Evolutionary conservation across 92 coral and sea anemone species (phyloP).

Genomic region (Phenganax marumi): DNA sequence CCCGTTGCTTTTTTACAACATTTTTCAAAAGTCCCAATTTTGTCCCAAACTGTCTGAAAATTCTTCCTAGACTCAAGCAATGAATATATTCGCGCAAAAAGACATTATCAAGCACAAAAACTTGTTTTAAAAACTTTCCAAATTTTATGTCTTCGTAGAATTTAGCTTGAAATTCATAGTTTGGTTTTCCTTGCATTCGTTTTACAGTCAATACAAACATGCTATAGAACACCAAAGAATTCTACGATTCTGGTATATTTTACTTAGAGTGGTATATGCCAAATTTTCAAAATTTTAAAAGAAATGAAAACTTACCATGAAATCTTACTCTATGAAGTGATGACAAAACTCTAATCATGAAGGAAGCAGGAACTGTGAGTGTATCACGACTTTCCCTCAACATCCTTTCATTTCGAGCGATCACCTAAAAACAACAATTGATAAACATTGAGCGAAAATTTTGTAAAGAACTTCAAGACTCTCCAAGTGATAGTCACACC

Average conservation of each 20-base stretch:
- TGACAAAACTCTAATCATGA: constrained; percentile 92
- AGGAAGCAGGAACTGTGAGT: constrained; percentile 92
- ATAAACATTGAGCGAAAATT: neutral
- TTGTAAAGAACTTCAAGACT: neutral
- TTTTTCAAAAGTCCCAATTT: too few relatives aligned
- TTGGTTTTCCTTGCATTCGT: too few relatives aligned
- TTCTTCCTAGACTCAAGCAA: too few relatives aligned
- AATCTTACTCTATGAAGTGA: constrained; percentile 79
- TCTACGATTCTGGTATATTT: neutral
- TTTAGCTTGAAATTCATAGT: too few relatives aligned
- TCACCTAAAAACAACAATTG: constrained; percentile 52
- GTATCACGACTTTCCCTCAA: constrained; percentile 92
- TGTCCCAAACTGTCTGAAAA: too few relatives aligned
- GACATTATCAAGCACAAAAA: too few relatives aligned
- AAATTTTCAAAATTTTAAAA: neutral
- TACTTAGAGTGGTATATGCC: neutral
- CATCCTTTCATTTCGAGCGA: constrained; percentile 91
- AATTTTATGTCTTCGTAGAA: too few relatives aligned
- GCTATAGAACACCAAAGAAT: neutral
- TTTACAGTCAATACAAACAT: too few relatives aligned
- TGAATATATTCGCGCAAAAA: too few relatives aligned
- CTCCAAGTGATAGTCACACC: neutral
- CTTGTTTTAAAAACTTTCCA: too few relatives aligned
- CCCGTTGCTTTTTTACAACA: too few relatives aligned
- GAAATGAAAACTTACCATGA: constrained; percentile 42